Base-by-base conservation (phyloP, 2,888 invertebrate species). In the Tipula confusa region DNA sequence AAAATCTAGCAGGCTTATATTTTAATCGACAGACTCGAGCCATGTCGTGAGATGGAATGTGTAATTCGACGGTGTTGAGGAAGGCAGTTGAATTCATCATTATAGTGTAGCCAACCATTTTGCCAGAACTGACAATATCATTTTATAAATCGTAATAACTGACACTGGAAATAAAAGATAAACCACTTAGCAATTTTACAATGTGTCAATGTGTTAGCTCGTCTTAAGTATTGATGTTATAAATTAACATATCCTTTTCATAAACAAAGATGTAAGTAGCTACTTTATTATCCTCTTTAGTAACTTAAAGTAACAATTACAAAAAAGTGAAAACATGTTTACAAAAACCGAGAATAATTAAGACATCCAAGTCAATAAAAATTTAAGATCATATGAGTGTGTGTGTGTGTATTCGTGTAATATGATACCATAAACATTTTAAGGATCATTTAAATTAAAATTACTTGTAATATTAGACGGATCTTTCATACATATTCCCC, bases 391-490 rank as follows among this genome's bases (percentile, higher is more conserved):
- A 24, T 15, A 43, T 43, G 15, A 15, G 43, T 43, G 7, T 4
- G 64, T 64, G 9, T 64, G 64, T 24, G 9, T 64, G 24, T 64
- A 11, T 64, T 9, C 24, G 24, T 24, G 64, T 24, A 64, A 64
- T 64, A 64, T 24, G 64, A 64, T 2, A 64, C 64, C 64, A 24
- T 64, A 64, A 64, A 64, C 64, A 64, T 64, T 64, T 64, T 64
- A 64, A 64, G 64, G 64, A 64, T 64, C 64, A 64, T 64, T 64
- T 64, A 64, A 64, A 64, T 64, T 64, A 64, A 64, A 64, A 64
- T 64, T 64, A 64, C 64, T 64, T 64, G 64, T 64, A 64, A 64
- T 64, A 24, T 64, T 24, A 64, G 64, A 64, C 64, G 64, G 64
- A 24, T 43, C 43, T 43, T 43, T n/a, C n/a, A 0, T 43, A 18